Evolutionary conservation across 2,113 vertebrate genomes (phyloP).

Genomic region (Rhynchomys soricoides): DNA sequence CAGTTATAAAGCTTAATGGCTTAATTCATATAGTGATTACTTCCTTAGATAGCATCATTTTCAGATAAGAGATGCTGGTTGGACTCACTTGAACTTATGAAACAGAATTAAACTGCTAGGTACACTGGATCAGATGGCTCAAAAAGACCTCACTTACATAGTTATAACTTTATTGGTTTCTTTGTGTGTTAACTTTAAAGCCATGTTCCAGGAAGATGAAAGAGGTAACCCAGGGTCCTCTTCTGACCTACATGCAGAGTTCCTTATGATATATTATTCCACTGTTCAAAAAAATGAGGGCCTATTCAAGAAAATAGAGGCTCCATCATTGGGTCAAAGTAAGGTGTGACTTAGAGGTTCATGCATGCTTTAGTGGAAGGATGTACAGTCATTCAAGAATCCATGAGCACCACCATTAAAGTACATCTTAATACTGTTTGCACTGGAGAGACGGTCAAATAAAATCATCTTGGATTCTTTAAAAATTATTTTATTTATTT

Average conservation of each 20-base stretch:
- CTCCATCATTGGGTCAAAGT: neutral
- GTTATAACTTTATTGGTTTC: neutral
- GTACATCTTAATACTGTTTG: neutral
- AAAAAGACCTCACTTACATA: neutral
- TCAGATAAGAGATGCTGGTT: neutral
- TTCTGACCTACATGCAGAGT: neutral
- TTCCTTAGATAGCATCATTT: neutral
- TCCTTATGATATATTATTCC: neutral
- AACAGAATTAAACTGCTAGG: neutral
- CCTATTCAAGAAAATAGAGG: neutral
- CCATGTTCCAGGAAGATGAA: neutral
- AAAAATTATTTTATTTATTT: no score
- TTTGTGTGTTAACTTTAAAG: neutral
- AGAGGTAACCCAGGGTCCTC: neutral
- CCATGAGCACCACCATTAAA: neutral
- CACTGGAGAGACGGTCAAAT: neutral
- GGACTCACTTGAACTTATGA: neutral
- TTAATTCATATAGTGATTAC: neutral
- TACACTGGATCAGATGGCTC: neutral
- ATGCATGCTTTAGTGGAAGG: neutral
- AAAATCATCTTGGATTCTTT: neutral
- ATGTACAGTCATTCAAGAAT: neutral
- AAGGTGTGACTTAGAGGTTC: neutral
- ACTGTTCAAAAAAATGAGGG: neutral
- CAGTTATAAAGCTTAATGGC: neutral